phyloP scores from a whole-genome alignment of 2,888 invertebrate species.

The Parnassius apollo region DNA sequence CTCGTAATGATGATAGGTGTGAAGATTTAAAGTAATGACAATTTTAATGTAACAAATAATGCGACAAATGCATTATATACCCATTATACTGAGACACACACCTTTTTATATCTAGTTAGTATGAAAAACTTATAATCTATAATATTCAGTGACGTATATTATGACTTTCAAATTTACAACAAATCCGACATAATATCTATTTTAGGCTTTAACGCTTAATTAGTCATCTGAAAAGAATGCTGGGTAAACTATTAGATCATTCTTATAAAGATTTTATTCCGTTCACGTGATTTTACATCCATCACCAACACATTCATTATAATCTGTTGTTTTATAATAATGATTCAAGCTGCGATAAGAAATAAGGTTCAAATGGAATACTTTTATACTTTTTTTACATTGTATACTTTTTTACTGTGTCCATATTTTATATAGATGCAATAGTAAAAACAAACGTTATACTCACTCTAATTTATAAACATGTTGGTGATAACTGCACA shows the following conservation, averaged over 20 bases:
- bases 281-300: constrained; percentile 16
- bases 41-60: too few species aligned
- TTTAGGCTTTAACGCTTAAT: constrained; percentile 22
- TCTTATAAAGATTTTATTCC: constrained; percentile 11
- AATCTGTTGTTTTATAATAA: background rate
- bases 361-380: constrained; percentile 1
- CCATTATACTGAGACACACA: too few species aligned
- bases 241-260: constrained; percentile 34
- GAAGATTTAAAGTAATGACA: too few species aligned
- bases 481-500: constrained; percentile 31
- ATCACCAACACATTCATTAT: background rate
- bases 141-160: too few species aligned
- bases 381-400: background rate
- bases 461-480: constrained; percentile 39
- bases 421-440: constrained; percentile 6
- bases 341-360: constrained; percentile 2
- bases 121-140: too few species aligned
- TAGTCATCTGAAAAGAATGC: constrained; percentile 44
- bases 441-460: constrained; percentile 3
- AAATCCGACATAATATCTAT: too few species aligned
- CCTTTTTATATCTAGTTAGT: too few species aligned
- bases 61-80: too few species aligned
- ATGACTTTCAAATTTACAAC: too few species aligned
- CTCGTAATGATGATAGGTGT: too few species aligned
- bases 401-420: background rate